These are phyloP conservation scores for Novumbra hubbsi DNA, from an alignment of 2,797 vertebrate genomes.

Conservation along the genomic window DNA sequence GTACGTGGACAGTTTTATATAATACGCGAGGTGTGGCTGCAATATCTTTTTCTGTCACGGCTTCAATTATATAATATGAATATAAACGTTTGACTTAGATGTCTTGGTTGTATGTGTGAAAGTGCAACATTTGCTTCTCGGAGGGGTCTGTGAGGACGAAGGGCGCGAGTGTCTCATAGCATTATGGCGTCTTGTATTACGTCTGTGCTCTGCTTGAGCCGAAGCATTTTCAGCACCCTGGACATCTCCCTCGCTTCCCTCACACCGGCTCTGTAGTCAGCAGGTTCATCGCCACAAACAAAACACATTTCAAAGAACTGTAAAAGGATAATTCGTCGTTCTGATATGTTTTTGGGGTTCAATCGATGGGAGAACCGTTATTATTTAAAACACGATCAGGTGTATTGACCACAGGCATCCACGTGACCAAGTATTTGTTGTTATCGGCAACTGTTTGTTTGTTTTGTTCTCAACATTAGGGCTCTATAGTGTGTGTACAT, in stretches of 20 bases:
- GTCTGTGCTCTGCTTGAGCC: conserved; percentile 46
- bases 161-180: conserved; percentile 44
- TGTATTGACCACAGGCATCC: not conserved
- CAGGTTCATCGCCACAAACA: not conserved
- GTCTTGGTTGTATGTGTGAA: no score
- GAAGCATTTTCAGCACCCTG: conserved; percentile 63
- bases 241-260: conserved; percentile 49
- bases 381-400: not conserved
- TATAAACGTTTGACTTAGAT: no score
- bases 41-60: not conserved
- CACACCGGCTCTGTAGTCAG: not conserved
- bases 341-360: not conserved
- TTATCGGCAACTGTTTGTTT: not conserved
- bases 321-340: not conserved
- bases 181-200: conserved; percentile 65
- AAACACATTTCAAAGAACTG: not conserved
- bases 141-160: conserved; percentile 32
- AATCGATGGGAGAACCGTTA: not conserved
- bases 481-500: not conserved
- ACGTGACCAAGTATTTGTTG: conserved; percentile 1
- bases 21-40: not conserved
- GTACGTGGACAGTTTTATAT: not conserved
- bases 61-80: no score
- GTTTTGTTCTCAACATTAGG: not conserved
- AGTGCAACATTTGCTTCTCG: not conserved